Conservation (phyloP, 2,797 vertebrate genomes). For the Myotis pilosus region DNA sequence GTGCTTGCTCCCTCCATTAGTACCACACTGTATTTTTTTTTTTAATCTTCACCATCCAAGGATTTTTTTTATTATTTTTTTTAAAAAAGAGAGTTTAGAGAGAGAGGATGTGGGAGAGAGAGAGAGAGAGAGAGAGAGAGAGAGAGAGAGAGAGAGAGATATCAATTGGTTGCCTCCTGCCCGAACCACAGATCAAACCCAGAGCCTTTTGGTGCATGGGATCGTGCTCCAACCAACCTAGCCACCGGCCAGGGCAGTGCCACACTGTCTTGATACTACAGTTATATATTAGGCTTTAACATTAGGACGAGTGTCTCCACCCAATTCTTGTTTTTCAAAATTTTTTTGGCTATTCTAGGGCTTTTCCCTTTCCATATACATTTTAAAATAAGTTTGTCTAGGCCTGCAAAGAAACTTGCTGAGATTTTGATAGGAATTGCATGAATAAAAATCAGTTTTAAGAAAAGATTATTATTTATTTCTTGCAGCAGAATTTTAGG, state of each 20-base stretch:
- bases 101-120: no score
- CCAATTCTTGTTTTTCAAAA: neutral
- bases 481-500: neutral
- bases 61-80: no score
- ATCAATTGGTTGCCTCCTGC: no score
- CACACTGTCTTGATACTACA: neutral
- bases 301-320: neutral
- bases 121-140: no score
- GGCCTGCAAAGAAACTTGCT: neutral
- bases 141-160: no score
- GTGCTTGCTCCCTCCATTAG: neutral
- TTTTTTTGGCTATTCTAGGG: neutral
- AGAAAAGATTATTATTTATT: neutral
- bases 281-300: neutral
- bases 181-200: no score
- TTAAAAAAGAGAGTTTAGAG: no score
- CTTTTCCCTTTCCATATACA: neutral
- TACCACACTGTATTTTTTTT: neutral
- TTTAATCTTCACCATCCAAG: no score
- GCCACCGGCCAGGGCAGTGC: no score
- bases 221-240: no score
- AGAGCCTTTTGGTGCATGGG: no score
- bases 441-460: constrained; percentile 1
- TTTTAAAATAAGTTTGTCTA: neutral
- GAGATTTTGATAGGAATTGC: neutral